Conservation (phyloP, 2,797 vertebrate species). For the Sternotherus odoratus region DNA sequence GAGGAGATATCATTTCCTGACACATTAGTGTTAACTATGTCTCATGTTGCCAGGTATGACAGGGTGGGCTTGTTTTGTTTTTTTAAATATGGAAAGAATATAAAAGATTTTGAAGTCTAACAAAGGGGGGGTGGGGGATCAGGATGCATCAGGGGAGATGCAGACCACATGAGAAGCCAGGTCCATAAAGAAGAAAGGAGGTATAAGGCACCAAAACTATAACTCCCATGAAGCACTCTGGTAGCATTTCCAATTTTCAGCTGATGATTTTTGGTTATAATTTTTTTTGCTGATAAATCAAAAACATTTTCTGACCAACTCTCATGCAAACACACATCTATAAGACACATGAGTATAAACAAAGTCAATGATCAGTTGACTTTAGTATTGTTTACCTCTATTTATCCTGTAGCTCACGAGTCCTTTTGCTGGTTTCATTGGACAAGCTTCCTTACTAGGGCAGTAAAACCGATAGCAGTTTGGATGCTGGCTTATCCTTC, state of each 20-base stretch:
- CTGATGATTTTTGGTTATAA: not conserved
- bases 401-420: constrained; percentile 87
- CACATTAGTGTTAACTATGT: not conserved
- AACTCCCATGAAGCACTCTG: not conserved
- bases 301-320: not conserved
- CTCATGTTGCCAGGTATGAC: not conserved
- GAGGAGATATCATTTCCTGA: not conserved
- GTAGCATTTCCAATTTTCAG: not conserved
- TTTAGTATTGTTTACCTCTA: constrained; percentile 81
- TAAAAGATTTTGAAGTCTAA: not conserved
- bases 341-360: not conserved
- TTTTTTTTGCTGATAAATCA: not conserved
- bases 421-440: constrained; percentile 79
- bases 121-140: not conserved
- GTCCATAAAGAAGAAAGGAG: not conserved
- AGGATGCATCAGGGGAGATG: not conserved
- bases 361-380: not conserved
- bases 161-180: not conserved
- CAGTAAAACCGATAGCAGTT: constrained; percentile 94
- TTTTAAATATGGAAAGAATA: not conserved
- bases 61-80: not conserved
- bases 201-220: not conserved
- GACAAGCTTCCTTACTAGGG: constrained; percentile 86
- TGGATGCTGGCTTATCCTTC: constrained; percentile 74
- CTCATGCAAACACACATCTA: not conserved